Conservation (phyloP, 2,797 vertebrate genomes). For the Peromyscus aztecus region DNA sequence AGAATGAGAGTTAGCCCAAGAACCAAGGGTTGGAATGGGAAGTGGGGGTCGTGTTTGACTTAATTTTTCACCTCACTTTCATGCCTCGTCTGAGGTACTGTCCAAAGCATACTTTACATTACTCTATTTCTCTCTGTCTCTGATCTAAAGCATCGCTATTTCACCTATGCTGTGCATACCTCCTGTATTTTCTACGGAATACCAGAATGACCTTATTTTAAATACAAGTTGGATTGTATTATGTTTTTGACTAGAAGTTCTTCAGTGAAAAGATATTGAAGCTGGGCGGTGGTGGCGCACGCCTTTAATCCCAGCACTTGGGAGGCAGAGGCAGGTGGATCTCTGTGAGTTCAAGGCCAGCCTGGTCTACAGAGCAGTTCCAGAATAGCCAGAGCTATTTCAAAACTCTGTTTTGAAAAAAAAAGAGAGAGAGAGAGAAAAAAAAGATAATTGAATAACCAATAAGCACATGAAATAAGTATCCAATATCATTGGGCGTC, state of each 20-base stretch:
- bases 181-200: not conserved
- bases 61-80: not conserved
- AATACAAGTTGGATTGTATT: constrained; percentile 14
- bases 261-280: not conserved
- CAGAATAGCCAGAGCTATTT: no score
- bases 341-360: no score
- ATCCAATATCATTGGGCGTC: not conserved
- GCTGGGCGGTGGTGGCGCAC: no score
- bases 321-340: no score
- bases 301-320: no score
- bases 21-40: constrained; percentile 60
- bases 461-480: not conserved
- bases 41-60: not conserved
- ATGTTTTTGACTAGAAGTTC: constrained; percentile 32
- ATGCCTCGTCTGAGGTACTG: not conserved
- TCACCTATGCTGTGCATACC: not conserved
- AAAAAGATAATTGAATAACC: constrained; percentile 21
- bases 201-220: constrained; percentile 32
- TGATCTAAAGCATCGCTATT: not conserved
- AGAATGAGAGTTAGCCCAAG: constrained; percentile 69
- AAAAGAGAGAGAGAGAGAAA: no score
- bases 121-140: not conserved
- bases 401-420: no score
- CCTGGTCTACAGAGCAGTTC: no score
- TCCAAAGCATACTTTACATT: not conserved